Evolutionary conservation across 2,797 vertebrate species (phyloP).

Genomic region (Pangasius krempfi): DNA sequence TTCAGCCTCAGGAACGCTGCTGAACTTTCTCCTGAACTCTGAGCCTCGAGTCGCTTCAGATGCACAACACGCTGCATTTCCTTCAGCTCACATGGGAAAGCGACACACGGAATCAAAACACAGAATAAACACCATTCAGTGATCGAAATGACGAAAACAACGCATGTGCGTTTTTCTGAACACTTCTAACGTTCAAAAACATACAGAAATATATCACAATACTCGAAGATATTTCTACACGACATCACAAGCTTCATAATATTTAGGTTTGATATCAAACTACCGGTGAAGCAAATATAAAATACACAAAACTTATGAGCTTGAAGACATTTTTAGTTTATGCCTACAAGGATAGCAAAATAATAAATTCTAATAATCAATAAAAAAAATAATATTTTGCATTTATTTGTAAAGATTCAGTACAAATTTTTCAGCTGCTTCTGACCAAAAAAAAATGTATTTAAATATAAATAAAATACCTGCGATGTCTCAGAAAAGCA

Average conservation of each 20-base stretch:
- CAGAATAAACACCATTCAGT: neutral
- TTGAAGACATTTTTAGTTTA: neutral
- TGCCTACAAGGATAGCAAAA: neutral
- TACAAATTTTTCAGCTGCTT: neutral
- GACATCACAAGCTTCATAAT: no score
- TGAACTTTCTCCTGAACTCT: conserved; percentile 50
- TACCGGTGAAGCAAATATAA: neutral
- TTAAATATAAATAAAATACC: neutral
- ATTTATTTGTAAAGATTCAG: neutral
- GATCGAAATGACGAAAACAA: neutral
- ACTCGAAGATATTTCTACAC: no score
- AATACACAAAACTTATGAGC: neutral
- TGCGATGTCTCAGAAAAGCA: neutral
- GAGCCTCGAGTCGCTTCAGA: conserved; percentile 19
- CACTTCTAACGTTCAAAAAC: neutral
- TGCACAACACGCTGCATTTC: neutral
- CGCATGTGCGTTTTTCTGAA: neutral
- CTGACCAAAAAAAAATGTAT: neutral
- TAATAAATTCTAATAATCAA: neutral
- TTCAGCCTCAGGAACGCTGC: conserved; percentile 59
- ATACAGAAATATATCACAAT: no score
- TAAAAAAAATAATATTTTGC: no score
- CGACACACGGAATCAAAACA: neutral
- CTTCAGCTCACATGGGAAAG: neutral
- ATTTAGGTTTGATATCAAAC: neutral